Percentiles rank a stretch among this genome's conserved stretches.
phyloP scores from a whole-genome alignment of 1,140 invertebrate genomes.

The Caenorhabditis briggsae region DNA sequence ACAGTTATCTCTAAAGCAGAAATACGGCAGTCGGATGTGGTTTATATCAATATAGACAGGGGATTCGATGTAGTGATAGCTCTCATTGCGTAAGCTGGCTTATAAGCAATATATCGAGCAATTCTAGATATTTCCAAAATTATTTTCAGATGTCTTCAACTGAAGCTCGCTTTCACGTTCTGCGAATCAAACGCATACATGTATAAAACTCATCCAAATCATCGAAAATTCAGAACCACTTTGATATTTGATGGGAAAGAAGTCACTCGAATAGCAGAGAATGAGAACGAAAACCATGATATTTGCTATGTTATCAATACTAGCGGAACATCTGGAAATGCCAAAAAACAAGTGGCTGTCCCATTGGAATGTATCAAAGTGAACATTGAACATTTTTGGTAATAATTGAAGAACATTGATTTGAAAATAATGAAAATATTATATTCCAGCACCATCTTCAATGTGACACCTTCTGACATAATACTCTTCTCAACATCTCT shows the following conservation, averaged over 20 bases:
- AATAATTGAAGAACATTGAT: no score
- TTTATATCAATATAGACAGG: background rate
- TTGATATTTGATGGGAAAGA: background rate
- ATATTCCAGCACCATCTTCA: slow-evolving; percentile 28
- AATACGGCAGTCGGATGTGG: background rate
- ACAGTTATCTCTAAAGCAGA: background rate
- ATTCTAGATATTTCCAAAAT: background rate
- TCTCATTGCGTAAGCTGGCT: slow-evolving; percentile 2
- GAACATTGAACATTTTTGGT: slow-evolving; percentile 58
- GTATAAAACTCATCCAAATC: background rate
- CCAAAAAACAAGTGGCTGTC: slow-evolving; percentile 52
- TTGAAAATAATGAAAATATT: no score
- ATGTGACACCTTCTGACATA: slow-evolving; percentile 24
- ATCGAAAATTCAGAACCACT: slow-evolving; percentile 11
- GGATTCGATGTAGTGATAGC: background rate
- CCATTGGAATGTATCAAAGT: slow-evolving; percentile 1
- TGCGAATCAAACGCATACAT: background rate
- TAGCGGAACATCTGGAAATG: slow-evolving; percentile 42
- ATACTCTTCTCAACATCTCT: slow-evolving; percentile 60
- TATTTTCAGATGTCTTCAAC: slow-evolving; percentile 17
- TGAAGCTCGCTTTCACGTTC: background rate
- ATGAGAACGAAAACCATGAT: background rate
- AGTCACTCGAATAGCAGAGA: background rate
- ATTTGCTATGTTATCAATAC: slow-evolving; percentile 59
- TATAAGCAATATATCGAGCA: background rate